phyloP scores from a whole-genome alignment of 1,140 invertebrate species.

The Brachionus manjavacas region DNA sequence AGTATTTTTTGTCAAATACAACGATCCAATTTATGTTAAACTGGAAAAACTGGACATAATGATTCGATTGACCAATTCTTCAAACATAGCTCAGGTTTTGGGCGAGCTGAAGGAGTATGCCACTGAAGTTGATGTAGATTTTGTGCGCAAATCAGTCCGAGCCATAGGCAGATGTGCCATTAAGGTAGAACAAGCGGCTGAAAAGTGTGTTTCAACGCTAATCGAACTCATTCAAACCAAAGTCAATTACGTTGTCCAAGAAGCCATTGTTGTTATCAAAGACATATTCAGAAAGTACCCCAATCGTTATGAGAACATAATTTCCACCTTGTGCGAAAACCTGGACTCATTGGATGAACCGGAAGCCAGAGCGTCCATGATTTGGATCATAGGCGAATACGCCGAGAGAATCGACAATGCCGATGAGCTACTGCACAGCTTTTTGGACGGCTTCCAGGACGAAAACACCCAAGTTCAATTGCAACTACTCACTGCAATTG shows the following conservation, averaged over 20 bases:
- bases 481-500: conserved; percentile 91
- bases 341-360: conserved; percentile 97
- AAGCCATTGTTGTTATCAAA: conserved; percentile 99
- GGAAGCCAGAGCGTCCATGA: conserved; percentile 96
- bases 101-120: conserved; percentile 97
- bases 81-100: conserved; percentile 95
- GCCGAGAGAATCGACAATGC: conserved; percentile 99
- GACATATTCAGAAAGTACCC: conserved; percentile 99
- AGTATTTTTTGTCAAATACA: conserved; percentile 99
- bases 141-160: conserved; percentile 85
- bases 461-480: conserved; percentile 98
- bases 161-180: conserved; percentile 98
- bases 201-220: conserved; percentile 93
- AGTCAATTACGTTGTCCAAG: conserved; percentile 98
- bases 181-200: conserved; percentile 97
- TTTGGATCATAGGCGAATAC: conserved; percentile 98
- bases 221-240: conserved; percentile 99
- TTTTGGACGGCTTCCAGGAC: conserved; percentile 98
- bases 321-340: conserved; percentile 97
- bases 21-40: conserved; percentile 99
- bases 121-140: conserved; percentile 99
- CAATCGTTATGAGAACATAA: conserved; percentile 99
- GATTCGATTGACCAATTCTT: conserved; percentile 94
- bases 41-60: conserved; percentile 98
- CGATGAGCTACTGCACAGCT: conserved; percentile 93